Evolutionary conservation across 1,140 invertebrate species (phyloP), one percentile per base, ranked within the genome.

Genomic region (Papilio aristodemus): DNA sequence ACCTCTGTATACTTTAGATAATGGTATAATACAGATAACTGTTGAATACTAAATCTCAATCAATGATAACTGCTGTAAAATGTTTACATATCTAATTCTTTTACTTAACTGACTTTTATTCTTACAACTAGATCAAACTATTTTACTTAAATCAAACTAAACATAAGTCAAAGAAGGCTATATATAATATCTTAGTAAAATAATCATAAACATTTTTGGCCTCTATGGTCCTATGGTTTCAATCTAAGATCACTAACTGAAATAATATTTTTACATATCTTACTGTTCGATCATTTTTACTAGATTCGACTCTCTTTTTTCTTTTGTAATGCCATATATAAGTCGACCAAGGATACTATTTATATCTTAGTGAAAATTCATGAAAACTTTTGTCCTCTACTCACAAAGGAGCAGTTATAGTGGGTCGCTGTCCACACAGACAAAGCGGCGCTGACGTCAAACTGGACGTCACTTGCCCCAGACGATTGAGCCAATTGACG

Each of bases 401-500:
- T 22, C 22, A 54, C 80, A 83, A 87, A 77, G 79, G 74, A 77
- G 78, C 80, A 78, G 80, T 87, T 85, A 84, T 83, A 71, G 73
- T 78, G 78, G 76, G 77, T 84, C 72, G 78, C 69, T 74, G 74
- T 85, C 76, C 79, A 83, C 78, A 73, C 78, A 78, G 81, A 87
- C 84, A 83, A 82, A 80, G 81, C 81, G 79, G 74, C 68, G 43
- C 71, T 89, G 86, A 89, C 87, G 87, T 89, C 86, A 88, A 74
- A 39, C 59, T 79, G 73, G 71, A 72, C 85, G 86, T 88, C 86
- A 88, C 77, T 78, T 77, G 73, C 72, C 67, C 71, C 78, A 39
- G 74, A 75, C 79, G 80, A 86, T 87, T 86, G 77, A 82, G 79
- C 78, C 85, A 89, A 89, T 89, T 89, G 87, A 86, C 86, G 86